Evolutionary conservation across 53 echinoderm and acorn worm species (phyloP), one percentile per base, ranked within the genome.

Genomic region (Patiria pectinifera): DNA sequence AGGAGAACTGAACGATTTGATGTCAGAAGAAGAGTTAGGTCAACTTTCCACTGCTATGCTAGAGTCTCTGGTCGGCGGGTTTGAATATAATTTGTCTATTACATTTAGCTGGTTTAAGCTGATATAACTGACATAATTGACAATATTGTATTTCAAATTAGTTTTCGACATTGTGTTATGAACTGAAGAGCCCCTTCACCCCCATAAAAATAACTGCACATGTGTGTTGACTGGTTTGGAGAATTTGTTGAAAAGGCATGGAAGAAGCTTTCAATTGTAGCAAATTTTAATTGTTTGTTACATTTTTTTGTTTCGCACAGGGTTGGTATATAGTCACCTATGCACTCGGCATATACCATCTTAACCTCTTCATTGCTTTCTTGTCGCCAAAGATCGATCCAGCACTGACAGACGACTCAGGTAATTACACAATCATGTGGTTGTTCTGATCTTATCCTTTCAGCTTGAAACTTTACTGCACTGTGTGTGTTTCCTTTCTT

Each of bases 311-410:
- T 59, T 78, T 59, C 25, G 12, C 71, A 26, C 96, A 98, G 99
- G 99, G 99, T 49, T 98, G 99, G 99, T 98, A 95, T 87, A 98
- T 98, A 77, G 95, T 98, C 74, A 98, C 99, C 47, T 98, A 98
- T 96, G 99, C 99, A 53, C 89, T 98, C 11, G 99, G 96, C 18
- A 98, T 98, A 74, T 98, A 98, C 82, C 96, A 97, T 69, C 92
- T 98, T 19, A 98, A 98, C 92, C 95, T 98, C 66, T 98, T 98
- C 92, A 98, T 98, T 49, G 99, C 99, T 89, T 98, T 98, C 93
- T 94, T 98, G 4, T 95, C 99, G 86, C 99, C 98, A 69, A 98
- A 98, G 87, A 97, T 98, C 85, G 99, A 98, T 48, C 99, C 99
- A 88, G 94, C 95, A n/a, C 72, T 97, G 74, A 95, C 94, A 92